A percentile compares a stretch with the other conserved stretches of the same genome.
Evolutionary conservation across 2,113 vertebrate species (phyloP).

Genomic region (Phaethon lepturus): DNA sequence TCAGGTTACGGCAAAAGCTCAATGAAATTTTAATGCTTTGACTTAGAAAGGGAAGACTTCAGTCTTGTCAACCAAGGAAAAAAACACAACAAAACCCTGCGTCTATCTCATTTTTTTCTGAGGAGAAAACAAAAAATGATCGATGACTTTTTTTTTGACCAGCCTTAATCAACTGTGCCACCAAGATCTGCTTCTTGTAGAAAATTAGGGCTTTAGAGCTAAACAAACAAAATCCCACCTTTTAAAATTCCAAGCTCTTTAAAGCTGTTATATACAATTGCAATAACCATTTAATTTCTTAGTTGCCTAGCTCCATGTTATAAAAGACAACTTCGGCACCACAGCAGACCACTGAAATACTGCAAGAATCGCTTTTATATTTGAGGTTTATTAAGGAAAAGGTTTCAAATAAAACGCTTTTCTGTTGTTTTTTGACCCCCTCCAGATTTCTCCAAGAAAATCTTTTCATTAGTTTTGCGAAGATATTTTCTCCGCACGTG

Average conservation of each 20-base stretch:
- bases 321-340: neutral
- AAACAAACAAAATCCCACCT: neutral
- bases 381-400: neutral
- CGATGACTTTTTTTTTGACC: neutral
- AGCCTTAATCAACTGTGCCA: slow-evolving; percentile 26
- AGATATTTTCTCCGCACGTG: neutral
- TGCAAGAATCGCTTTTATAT: neutral
- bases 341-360: slow-evolving; percentile 7
- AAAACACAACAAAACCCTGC: fast-evolving
- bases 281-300: neutral
- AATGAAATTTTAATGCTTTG: neutral
- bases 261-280: neutral
- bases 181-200: neutral
- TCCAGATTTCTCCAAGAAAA: slow-evolving; percentile 22
- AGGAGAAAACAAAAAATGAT: neutral
- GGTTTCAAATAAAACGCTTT: neutral
- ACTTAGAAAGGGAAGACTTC: neutral
- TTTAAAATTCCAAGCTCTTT: neutral
- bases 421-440: neutral
- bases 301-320: neutral
- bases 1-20: neutral
- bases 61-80: neutral
- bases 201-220: neutral
- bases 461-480: neutral
- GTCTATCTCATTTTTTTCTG: neutral